Evolutionary conservation across 2,888 invertebrate species (phyloP), one percentile per base, ranked within the genome.

Genomic region (Rhagonycha lutea): DNA sequence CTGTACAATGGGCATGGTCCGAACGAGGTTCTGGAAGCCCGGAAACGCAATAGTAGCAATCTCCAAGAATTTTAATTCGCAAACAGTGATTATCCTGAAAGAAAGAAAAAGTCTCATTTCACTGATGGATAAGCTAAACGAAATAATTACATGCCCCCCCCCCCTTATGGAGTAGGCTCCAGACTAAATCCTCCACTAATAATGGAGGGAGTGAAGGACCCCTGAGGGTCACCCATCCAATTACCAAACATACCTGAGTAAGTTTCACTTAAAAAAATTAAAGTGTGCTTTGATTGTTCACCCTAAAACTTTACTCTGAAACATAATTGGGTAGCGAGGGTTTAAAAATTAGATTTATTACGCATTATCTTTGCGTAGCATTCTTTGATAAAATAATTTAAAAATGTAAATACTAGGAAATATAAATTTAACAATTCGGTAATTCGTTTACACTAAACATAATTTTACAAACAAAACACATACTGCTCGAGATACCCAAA

Each of bases 41-140:
- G 80, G 94, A 95, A 79, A 96, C 96, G 88, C 96, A 96, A 90
- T 97, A 97, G 90, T 97, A 98, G 86, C 97, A 97, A 88, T 97
- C 97, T 69, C 97, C 97, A 81, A 95, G 90, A 85, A 95, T 94
- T 89, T 95, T 95, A 85, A 95, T 95, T 81, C 95, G 91, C 83
- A 95, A 90, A 85, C 95, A 95, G 85, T 94, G 94, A 88, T 95
- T 95, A 84, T 95, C 95, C 94, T 94, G 76, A 72, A 81, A 76
- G 62, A 70, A 78, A 76, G 68, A 77, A 63, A 63, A 24, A 78
- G 8, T 14, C n/a, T 47, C 47, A n/a, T 47, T 47, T 26, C 18
- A 18, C 18, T 18, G 18, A 18, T 18, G 18, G 18, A 18, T 18
- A 18, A 18, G 18, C 2, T 18, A 18, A 18, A 18, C 18, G 18